Evolutionary conservation across 2,113 vertebrate genomes (phyloP), one percentile per base, ranked within the genome.

Genomic region (Circaetus cinerascens): DNA sequence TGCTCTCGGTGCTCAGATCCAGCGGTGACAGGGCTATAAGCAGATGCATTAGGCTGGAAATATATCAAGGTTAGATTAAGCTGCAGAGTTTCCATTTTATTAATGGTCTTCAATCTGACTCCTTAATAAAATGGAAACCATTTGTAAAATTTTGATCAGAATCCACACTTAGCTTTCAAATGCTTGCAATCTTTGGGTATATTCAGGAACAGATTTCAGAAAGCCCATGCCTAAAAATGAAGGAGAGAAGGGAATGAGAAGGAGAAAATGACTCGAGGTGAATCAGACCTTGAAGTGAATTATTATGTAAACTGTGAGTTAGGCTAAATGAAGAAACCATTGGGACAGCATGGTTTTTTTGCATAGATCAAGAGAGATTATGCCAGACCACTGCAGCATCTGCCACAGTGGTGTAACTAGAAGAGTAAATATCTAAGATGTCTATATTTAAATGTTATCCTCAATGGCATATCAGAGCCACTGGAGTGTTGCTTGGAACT

Each of bases 11-110:
- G 82, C 69, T 86, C 63, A 86, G 82, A 89, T 92, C 89, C 85
- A 93, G 92, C 5, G 5, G 93, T 95, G 95, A 93, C 95, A 96
- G 93, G 90, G 88, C 96, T 96, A 94, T 97, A 96, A 96, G 94
- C 92, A 96, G 93, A 97, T 91, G 88, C 90, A 97, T 97, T 97
- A 95, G 80, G 84, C 83, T 95, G 94, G 80, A 97, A 95, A 97
- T 96, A 95, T 41, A 97, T 95, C 96, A 96, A 97, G 93, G 95
- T 94, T 95, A 97, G 91, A 97, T 97, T 96, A 97, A 95, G 92
- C 91, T 93, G 86, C 95, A 97, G 91, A 95, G 92, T 96, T 97
- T 95, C 91, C 96, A 95, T 96, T 97, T 97, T 95, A 97, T 95
- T 97, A 96, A 97, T 96, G 91, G 96, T 92, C 83, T 95, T 95